phyloP scores from a whole-genome alignment of 2,888 invertebrate genomes.

The Clepsis dumicolana region DNA sequence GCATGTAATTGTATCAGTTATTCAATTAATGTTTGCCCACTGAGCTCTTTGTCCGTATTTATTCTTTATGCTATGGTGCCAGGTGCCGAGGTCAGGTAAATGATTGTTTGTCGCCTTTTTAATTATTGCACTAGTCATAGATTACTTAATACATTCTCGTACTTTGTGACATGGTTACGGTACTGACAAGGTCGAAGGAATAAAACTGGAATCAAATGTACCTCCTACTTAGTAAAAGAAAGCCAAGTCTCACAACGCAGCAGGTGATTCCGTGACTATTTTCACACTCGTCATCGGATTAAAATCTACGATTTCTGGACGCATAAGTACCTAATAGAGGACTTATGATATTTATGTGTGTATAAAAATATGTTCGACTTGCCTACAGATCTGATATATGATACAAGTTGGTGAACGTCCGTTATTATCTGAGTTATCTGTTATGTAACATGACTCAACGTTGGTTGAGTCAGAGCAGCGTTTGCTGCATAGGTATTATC shows the following conservation, averaged over 20 bases:
- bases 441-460: slow-evolving; percentile 18
- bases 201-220: too few relatives aligned
- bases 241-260: too few relatives aligned
- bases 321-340: too few relatives aligned
- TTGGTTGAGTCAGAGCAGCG: slow-evolving; percentile 2
- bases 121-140: not conserved
- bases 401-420: not conserved
- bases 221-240: too few relatives aligned
- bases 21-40: slow-evolving; percentile 25
- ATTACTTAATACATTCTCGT: too few relatives aligned
- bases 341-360: too few relatives aligned
- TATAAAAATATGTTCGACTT: too few relatives aligned
- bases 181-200: too few relatives aligned
- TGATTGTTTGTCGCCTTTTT: not conserved
- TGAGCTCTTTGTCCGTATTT: not conserved
- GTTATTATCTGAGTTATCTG: not conserved
- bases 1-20: slow-evolving; percentile 62
- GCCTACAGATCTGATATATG: not conserved
- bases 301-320: too few relatives aligned
- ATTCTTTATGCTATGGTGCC: not conserved
- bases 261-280: too few relatives aligned
- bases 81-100: slow-evolving; percentile 4
- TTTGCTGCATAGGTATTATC: not conserved
- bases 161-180: too few relatives aligned
- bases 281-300: too few relatives aligned